Evolutionary conservation across 2,888 invertebrate species (phyloP), one percentile per base, ranked within the genome.

Genomic region (Lamellibrachia satsuma): DNA sequence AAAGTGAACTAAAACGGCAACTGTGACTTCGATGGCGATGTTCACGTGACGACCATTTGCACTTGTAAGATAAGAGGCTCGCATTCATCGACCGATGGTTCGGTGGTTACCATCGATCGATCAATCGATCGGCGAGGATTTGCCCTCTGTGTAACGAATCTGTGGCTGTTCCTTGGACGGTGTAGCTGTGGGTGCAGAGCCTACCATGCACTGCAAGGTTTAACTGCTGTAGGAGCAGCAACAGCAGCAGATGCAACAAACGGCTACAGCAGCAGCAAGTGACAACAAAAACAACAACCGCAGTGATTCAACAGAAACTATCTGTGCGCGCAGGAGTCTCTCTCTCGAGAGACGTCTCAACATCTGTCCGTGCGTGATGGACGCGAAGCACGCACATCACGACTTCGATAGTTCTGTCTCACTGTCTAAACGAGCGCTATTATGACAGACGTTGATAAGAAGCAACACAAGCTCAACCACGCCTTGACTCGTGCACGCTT

Each of bases 101-200:
- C 75, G 22, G 75, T 75, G 75, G 75, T n/a, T 75, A 75, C 75
- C 75, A 75, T 75, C 75, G 75, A 75, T 75, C 75, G 75, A 75
- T 75, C 75, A 75, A 75, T 75, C 75, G 75, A 75, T 75, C 75
- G 75, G 75, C 75, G 75, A 75, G 75, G 75, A 75, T 75, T n/a
- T 75, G 75, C 22, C 22, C 75, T 75, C 75, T 11, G 75, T 6
- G 22, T 75, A 3, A 22, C 75, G 75, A 22, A 4, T 75, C 75
- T 15, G 75, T 75, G 22, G 75, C 75, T n/a, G 75, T 75, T 75
- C 75, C 75, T 22, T 75, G 15, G 75, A 75, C 75, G 55, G 3
- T 9, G 3, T 55, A 22, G 75, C 22, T 22, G 75, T 75, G n/a
- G 75, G 75, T 15, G 75, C 22, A 6, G 6, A 22, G 22, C 75